These are phyloP conservation scores for Equus przewalskii DNA, from an alignment of 2,113 vertebrate species.

Conservation along the genomic window DNA sequence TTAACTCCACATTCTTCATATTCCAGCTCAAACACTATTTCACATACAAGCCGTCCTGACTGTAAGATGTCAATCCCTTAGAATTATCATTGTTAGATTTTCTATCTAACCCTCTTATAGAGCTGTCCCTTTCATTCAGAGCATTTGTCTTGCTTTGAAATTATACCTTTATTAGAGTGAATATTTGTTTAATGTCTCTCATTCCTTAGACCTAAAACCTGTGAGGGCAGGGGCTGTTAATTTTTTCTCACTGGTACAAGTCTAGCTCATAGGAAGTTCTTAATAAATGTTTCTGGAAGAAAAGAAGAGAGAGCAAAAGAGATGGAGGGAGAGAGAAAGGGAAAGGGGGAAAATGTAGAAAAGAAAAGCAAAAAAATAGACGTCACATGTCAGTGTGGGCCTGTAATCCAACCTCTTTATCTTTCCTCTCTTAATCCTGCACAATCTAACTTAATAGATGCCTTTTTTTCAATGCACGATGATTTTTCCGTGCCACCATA, in stretches of 20 bases:
- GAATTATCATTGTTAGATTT: not conserved
- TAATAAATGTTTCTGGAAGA: constrained; percentile 7
- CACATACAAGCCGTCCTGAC: not conserved
- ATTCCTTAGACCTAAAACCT: not conserved
- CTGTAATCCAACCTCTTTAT: not conserved
- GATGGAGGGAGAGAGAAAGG: not conserved
- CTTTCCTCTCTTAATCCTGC: not conserved
- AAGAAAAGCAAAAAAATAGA: not conserved
- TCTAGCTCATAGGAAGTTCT: not conserved
- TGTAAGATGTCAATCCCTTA: not conserved
- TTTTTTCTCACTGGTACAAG: not conserved
- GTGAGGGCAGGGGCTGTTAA: not conserved
- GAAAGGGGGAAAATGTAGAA: not conserved
- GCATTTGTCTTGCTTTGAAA: constrained; percentile 13
- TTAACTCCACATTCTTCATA: not conserved
- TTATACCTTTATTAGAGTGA: not conserved
- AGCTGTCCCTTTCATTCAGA: not conserved
- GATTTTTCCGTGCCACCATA: not conserved
- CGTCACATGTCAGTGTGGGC: not conserved
- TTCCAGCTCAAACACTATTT: not conserved
- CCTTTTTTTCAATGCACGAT: not conserved
- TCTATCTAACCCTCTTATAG: not conserved
- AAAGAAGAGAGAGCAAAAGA: not conserved
- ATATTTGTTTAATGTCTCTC: constrained; percentile 8
- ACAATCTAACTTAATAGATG: not conserved